Evolutionary conservation across 2,113 vertebrate genomes (phyloP), one percentile per base, ranked within the genome.

Genomic region (Podarcis muralis): DNA sequence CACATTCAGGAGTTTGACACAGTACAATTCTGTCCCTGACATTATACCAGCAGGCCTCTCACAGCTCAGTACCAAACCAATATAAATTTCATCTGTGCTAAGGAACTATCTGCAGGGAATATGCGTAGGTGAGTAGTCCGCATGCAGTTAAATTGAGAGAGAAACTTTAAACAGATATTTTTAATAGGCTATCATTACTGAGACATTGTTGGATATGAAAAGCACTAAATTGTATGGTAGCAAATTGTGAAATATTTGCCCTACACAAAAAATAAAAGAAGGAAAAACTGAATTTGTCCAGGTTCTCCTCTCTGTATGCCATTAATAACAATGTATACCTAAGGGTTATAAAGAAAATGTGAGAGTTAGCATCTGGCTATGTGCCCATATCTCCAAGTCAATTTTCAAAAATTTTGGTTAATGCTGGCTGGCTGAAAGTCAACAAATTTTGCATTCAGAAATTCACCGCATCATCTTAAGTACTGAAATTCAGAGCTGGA

Each of bases 131-230:
- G 40, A 25, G 22, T 74, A 87, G 23, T 82, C 77, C 43, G 25
- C 59, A 75, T 37, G 43, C 16, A 66, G 87, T 81, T 91, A 88
- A 89, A 92, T 20, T 23, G 30, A 93, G 79, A 84, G 40, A 92
- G 57, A 74, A 93, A 83, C 1, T 1, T 91, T 37, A 88, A 95
- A 75, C 13, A 89, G 59, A 13, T 83, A 84, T 75, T 93, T 92
- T 92, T 92, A 94, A 90, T 76, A 76, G 84, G 32, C 59, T 92
- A 4, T 43, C 65, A 37, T 92, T 93, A 90, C 79, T 53, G 62
- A 91, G 90, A 65, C 4, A 25, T 35, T 84, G n/a, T 92, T 89
- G 94, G 79, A 83, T 89, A 80, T 93, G 89, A 93, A 93, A 92
- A 80, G 59, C 91, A 68, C 81, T 88, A 88, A 90, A 43, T 84